Base-by-base conservation (phyloP, 2,113 vertebrate species). In the Rhabdornis inornatus region DNA sequence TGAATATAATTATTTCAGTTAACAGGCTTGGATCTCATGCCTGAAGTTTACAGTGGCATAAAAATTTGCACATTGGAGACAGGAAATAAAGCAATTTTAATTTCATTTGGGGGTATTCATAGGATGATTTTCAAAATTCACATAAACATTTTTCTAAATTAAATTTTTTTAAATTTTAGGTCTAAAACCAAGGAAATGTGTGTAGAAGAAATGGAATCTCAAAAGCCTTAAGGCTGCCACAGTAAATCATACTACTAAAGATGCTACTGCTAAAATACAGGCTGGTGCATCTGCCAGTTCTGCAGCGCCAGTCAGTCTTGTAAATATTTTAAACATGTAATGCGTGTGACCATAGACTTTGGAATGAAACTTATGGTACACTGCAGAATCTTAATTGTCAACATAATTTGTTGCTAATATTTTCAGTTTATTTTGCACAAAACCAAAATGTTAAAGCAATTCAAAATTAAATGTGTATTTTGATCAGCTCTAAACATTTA, bases 131-230 rank as follows among this genome's bases (percentile, higher is more conserved):
- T 92, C 28, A 87, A 57, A 95, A 95, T 83, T 55, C 44, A 27
- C 31, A 70, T 49, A 77, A 93, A 76, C 24, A 45, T 83, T 93
- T 65, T 95, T 80, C 49, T 95, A 78, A 96, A 47, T 88, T 28
- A 42, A 18, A 3, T 83, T 92, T 92, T 94, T 42, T 13, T 24
- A 1, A 72, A 77, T 95, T 70, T 94, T 86, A 90, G 93, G 89
- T 91, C 47, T 96, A 78, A 97, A 94, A 6, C 95, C 89, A 77
- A 80, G 40, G 56, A 95, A 78, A 80, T 80, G 39, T 47, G 25
- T 91, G 57, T 97, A 94, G 96, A 94, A 42, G 42, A 94, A 91
- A 42, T 97, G 94, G 92, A 94, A 93, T 77, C 52, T 97, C 15
- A 23, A 77, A 65, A 79, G 52, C 24, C 93, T 92, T 56, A 56